A percentile compares a stretch with the other conserved stretches of the same genome.
Conservation (phyloP, 2,797 vertebrate species). For the Capromys pilorides region DNA sequence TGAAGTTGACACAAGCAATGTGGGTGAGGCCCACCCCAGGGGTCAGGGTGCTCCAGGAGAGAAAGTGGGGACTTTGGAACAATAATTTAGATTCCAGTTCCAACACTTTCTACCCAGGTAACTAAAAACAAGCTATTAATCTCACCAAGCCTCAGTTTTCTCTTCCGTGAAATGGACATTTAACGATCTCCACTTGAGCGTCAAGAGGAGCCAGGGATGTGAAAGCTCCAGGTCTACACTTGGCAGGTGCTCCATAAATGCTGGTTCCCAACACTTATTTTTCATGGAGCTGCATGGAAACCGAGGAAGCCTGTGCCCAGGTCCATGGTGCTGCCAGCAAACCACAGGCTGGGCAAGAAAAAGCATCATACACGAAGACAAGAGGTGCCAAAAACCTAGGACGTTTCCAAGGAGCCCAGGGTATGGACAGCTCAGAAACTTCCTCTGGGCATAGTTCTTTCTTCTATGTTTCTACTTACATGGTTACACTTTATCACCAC, state of each 20-base stretch:
- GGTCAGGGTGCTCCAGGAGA: neutral
- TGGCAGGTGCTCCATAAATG: accelerated
- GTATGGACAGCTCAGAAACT: neutral
- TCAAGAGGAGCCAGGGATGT: neutral
- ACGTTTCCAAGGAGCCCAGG: neutral
- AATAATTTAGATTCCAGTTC: neutral
- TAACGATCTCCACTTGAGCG: neutral
- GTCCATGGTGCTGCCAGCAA: neutral
- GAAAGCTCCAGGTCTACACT: neutral
- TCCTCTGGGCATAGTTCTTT: neutral
- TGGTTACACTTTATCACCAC: neutral
- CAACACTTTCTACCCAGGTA: neutral
- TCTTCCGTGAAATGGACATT: neutral
- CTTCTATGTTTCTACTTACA: neutral
- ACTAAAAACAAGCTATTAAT: neutral
- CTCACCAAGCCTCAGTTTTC: neutral
- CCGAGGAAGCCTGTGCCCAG: neutral
- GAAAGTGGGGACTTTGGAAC: neutral
- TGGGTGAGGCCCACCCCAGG: neutral
- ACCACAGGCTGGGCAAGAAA: neutral
- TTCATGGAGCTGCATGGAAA: neutral
- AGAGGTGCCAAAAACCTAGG: neutral
- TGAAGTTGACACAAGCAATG: neutral
- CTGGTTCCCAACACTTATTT: neutral
- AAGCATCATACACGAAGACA: neutral